A percentile compares a stretch with the other conserved stretches of the same genome.
Evolutionary conservation across 2,113 vertebrate genomes (phyloP).

Genomic region (Bungarus multicinctus): DNA sequence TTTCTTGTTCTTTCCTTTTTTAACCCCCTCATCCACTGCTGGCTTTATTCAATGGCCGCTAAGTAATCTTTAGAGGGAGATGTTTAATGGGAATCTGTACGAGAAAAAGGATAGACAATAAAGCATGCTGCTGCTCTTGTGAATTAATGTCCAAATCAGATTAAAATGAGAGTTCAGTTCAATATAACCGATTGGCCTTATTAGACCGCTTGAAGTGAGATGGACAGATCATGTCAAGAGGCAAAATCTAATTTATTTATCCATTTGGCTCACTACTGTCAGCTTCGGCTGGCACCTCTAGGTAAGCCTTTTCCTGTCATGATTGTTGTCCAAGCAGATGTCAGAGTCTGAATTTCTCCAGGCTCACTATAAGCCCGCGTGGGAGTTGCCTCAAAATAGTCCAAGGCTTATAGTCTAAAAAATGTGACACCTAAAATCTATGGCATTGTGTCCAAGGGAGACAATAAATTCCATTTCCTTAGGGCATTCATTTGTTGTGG

Average conservation of each 20-base stretch:
- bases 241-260: not conserved
- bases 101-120: conserved; percentile 18
- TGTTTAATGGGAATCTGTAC: conserved; percentile 45
- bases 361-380: not conserved
- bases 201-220: not conserved
- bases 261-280: not conserved
- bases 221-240: conserved; percentile 25
- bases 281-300: not conserved
- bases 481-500: not conserved
- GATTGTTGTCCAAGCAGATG: not conserved
- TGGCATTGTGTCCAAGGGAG: not conserved
- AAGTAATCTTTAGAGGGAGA: conserved; percentile 51
- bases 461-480: not conserved
- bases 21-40: conserved; percentile 45
- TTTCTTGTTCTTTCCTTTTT: conserved; percentile 5
- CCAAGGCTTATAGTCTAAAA: not conserved
- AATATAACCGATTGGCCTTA: not conserved
- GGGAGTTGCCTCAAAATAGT: not conserved
- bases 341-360: not conserved
- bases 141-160: not conserved
- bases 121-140: not conserved
- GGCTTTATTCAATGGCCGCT: conserved; percentile 48
- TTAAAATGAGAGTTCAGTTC: not conserved
- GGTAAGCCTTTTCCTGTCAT: not conserved
- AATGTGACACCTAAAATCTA: not conserved